These are phyloP conservation scores for Cheilosia soror DNA, from an alignment of 2,888 invertebrate genomes.

Conservation along the genomic window DNA sequence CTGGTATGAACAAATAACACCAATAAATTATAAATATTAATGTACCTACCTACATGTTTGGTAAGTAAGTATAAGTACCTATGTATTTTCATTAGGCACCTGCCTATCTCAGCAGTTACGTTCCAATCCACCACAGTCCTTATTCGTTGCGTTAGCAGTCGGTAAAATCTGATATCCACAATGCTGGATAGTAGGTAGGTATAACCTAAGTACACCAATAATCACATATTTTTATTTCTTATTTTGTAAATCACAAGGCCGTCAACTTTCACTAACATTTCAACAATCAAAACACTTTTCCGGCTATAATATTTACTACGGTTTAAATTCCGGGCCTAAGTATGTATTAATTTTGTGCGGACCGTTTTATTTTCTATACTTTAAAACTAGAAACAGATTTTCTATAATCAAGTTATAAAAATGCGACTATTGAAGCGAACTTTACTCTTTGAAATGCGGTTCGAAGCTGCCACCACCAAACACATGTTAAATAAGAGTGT, in stretches of 20 bases:
- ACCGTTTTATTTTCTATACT: no score
- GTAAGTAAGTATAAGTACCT: no score
- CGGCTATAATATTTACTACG: background rate
- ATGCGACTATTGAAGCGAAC: conserved; percentile 39
- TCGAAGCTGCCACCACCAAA: conserved; percentile 50
- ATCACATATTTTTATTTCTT: background rate
- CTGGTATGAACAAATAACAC: no score
- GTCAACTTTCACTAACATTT: background rate
- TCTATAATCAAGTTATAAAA: background rate
- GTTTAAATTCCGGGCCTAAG: no score
- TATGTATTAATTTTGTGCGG: no score
- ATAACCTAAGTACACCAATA: background rate
- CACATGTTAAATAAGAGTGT: conserved; percentile 59
- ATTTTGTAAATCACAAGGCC: conserved; percentile 2
- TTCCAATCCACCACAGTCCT: conserved; percentile 3
- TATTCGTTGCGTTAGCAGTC: background rate
- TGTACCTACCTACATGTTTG: no score
- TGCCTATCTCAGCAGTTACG: conserved; percentile 14
- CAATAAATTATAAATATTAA: no score
- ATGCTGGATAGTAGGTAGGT: background rate
- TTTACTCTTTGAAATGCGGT: conserved; percentile 41
- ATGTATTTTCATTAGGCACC: background rate
- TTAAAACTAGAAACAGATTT: no score
- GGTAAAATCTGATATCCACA: conserved; percentile 7
- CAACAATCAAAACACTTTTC: background rate